Base-by-base conservation (phyloP, 2,888 invertebrate genomes). In the Hoplodrina ambigua region DNA sequence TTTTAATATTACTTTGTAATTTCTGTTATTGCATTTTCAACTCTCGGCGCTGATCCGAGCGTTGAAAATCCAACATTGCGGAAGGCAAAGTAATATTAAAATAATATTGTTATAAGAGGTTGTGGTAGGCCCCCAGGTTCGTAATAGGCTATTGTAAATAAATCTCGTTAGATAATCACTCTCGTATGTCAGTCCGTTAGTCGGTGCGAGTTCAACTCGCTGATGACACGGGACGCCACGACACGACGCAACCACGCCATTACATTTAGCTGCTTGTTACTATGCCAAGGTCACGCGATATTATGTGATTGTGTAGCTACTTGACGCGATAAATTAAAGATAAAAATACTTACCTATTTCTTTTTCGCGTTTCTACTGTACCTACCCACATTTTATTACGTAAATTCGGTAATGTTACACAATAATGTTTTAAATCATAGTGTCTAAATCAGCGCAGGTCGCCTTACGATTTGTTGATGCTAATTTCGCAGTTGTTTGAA, bases 261-360 rank as follows among this genome's bases (percentile, higher is more conserved):
- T 83, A 86, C 86, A 85, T 87, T 87, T 86, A 81, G 83, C 78
- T 80, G 81, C 79, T 83, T 81, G 87, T 87, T 87, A 91, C 89
- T 91, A 90, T 90, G 91, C 92, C 93, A 93, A 93, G 93, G 93
- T 90, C 93, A 85, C 74, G 75, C 84, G 83, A 86, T 87, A 87
- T 92, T 91, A 87, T 89, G 88, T 86, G 90, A 89, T 90, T 89
- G 86, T 89, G 85, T 86, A 85, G 87, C 86, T 86, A 85, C 87
- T 87, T 86, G 83, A 85, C 83, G 83, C 86, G 87, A 90, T 90
- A 90, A 87, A 88, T 88, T 87, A 85, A 82, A 85, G 82, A 86
- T 86, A 86, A 84, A 86, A 88, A 87, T 86, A 81, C 69, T 73
- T 82, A 74, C 46, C 46, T 77, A 73, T 79, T 81, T 81, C 77